phyloP scores from a whole-genome alignment of 2,888 invertebrate genomes.

The Cheilosia vulpina region DNA sequence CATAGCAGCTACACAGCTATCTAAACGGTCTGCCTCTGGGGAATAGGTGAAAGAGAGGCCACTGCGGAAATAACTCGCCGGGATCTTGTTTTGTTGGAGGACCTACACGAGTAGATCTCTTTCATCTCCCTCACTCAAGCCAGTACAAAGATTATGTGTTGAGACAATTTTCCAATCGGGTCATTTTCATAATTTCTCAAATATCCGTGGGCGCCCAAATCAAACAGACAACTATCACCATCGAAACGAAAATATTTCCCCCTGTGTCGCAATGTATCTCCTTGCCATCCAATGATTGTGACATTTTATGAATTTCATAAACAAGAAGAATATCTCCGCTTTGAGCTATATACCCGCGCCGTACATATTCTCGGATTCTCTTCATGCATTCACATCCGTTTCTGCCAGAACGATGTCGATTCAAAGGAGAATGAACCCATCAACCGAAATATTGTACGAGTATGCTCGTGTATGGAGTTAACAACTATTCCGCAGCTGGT shows the following conservation, averaged over 20 bases:
- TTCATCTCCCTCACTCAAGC: neutral
- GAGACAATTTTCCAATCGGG: conserved; percentile 52
- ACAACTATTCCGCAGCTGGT: conserved; percentile 9
- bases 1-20: conserved; percentile 21
- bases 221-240: neutral
- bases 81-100: neutral
- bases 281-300: conserved; percentile 24
- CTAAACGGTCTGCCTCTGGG: conserved; percentile 27
- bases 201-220: conserved; percentile 34
- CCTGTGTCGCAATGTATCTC: neutral
- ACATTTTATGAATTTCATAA: conserved; percentile 32
- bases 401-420: conserved; percentile 28
- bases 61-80: conserved; percentile 25
- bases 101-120: neutral
- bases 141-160: neutral
- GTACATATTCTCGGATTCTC: neutral
- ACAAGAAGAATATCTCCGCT: conserved; percentile 2
- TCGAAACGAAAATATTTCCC: conserved; percentile 17
- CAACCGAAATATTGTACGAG: neutral
- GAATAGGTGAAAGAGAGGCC: conserved; percentile 28
- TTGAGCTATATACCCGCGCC: neutral
- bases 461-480: conserved; percentile 9
- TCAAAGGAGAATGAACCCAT: conserved; percentile 45
- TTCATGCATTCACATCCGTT: conserved; percentile 32
- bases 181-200: conserved; percentile 37